A percentile compares a stretch with the other conserved stretches of the same genome.
phyloP scores from a whole-genome alignment of 35 echinoderm and acorn worm species.

The Amphiura filiformis region DNA sequence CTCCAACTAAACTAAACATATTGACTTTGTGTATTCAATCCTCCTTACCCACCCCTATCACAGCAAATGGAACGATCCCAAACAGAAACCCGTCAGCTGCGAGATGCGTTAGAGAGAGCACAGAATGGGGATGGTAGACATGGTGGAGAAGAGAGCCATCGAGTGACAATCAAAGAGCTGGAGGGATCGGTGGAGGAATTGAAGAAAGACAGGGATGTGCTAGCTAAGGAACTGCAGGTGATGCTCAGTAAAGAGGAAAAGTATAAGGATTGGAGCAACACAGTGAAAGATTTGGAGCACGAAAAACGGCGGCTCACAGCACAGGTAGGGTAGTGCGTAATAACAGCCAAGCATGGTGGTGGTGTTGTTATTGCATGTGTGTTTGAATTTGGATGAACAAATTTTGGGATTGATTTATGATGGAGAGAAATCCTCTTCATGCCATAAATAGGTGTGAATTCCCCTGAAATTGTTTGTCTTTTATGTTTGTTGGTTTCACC shows the following conservation, averaged over 20 bases:
- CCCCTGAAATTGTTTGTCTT: too few relatives aligned
- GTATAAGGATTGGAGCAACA: constrained; percentile 27
- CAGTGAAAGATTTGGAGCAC: constrained; percentile 25
- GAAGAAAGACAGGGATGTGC: constrained; percentile 86
- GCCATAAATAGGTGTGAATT: too few relatives aligned
- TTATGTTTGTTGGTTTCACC: too few relatives aligned
- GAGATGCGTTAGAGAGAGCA: constrained; percentile 37
- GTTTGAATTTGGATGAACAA: too few relatives aligned
- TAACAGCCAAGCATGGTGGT: neutral
- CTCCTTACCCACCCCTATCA: too few relatives aligned
- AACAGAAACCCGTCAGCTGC: constrained; percentile 39
- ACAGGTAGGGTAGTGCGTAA: constrained; percentile 68
- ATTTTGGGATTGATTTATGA: too few relatives aligned
- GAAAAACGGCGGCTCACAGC: constrained; percentile 61
- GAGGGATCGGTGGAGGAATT: constrained; percentile 72
- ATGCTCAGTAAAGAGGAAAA: constrained; percentile 84
- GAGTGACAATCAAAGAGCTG: constrained; percentile 49
- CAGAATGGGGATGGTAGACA: constrained; percentile 32
- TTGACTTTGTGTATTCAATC: too few relatives aligned
- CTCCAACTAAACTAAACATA: too few relatives aligned
- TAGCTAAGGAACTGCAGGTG: constrained; percentile 84
- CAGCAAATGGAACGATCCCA: constrained; percentile 54
- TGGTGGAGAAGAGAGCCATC: constrained; percentile 35
- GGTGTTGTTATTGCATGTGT: too few relatives aligned
- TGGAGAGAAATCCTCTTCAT: too few relatives aligned